phyloP scores from a whole-genome alignment of 2,888 invertebrate genomes.

The Agonopterix heracliana region DNA sequence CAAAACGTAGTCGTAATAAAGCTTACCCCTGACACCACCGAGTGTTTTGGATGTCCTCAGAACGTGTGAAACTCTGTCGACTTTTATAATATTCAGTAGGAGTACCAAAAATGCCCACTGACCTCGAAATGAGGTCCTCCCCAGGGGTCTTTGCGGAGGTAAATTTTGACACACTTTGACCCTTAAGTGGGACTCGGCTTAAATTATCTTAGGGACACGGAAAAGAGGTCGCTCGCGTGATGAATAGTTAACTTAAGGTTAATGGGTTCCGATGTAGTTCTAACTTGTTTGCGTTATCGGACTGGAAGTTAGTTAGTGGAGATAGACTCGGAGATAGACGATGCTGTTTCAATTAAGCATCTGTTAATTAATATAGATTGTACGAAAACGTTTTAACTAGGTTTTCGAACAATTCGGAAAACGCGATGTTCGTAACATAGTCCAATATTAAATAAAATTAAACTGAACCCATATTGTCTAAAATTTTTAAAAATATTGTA shows the following conservation, averaged over 20 bases:
- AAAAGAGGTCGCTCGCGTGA: slow-evolving; percentile 49
- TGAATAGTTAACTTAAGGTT: slow-evolving; percentile 52
- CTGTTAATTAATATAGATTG: not conserved
- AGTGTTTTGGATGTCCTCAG: slow-evolving; percentile 44
- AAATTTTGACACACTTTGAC: slow-evolving; percentile 54
- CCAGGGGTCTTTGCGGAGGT: slow-evolving; percentile 37
- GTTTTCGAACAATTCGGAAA: too few species aligned
- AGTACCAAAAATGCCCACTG: slow-evolving; percentile 47
- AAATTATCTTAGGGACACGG: slow-evolving; percentile 57
- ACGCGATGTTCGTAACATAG: too few species aligned
- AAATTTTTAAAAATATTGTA: too few species aligned
- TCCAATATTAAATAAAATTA: too few species aligned
- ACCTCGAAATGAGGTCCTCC: slow-evolving; percentile 49
- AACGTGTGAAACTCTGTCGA: slow-evolving; percentile 42
- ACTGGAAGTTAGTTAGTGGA: not conserved
- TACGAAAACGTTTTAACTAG: too few species aligned
- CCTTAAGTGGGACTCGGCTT: slow-evolving; percentile 30
- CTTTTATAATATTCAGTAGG: slow-evolving; percentile 55
- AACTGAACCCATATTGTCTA: too few species aligned
- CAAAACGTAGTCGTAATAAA: slow-evolving; percentile 35
- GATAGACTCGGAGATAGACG: not conserved
- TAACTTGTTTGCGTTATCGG: slow-evolving; percentile 14
- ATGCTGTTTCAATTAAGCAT: not conserved
- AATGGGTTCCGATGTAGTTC: slow-evolving; percentile 38
- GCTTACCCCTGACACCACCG: slow-evolving; percentile 35